Evolutionary conservation across 2,888 invertebrate species (phyloP), one percentile per base, ranked within the genome.

Genomic region (Priocnemis perturbator): DNA sequence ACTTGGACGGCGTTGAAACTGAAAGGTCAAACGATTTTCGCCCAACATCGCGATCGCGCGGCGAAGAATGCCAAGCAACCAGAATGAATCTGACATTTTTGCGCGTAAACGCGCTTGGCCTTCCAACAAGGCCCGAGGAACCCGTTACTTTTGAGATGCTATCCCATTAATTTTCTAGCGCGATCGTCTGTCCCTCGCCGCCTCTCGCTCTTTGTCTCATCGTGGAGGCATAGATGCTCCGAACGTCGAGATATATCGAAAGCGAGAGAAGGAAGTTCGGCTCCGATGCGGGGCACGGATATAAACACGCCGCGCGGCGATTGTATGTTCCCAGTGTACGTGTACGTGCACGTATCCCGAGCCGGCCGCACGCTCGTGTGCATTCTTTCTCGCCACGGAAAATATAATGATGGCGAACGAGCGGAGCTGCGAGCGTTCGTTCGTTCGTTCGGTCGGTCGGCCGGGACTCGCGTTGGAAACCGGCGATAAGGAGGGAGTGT

Each of bases 401-500:
- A 87, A 86, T 84, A 86, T 87, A 87, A 87, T 86, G 84, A 87
- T 87, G 87, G 86, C 87, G 86, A 86, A 69, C 75, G 67, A 71
- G 68, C 71, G 74, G 64, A 58, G 56, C 60, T 50, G 53, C 44
- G 69, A 60, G 55, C 65, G 67, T 64, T 64, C 63, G 64, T 63
- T 57, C 56, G 67, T 61, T 37, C 63, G 57, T 56, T 64, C 44
- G 52, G 57, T 61, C 78, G 77, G 67, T 75, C 77, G 73, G 59
- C 69, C 74, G 78, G 75, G 79, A 78, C 82, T 84, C 78, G 82
- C 84, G 84, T 82, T 87, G 85, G 86, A 86, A 87, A 87, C 83
- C 86, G 73, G 85, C 88, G 87, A 88, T 88, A 88, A 88, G 87
- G 87, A 87, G 88, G 87, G 87, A 87, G 87, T 87, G 87, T 88